Evolutionary conservation across 2,888 invertebrate species (phyloP), one percentile per base, ranked within the genome.

Genomic region (Alviniconcha strummeri): DNA sequence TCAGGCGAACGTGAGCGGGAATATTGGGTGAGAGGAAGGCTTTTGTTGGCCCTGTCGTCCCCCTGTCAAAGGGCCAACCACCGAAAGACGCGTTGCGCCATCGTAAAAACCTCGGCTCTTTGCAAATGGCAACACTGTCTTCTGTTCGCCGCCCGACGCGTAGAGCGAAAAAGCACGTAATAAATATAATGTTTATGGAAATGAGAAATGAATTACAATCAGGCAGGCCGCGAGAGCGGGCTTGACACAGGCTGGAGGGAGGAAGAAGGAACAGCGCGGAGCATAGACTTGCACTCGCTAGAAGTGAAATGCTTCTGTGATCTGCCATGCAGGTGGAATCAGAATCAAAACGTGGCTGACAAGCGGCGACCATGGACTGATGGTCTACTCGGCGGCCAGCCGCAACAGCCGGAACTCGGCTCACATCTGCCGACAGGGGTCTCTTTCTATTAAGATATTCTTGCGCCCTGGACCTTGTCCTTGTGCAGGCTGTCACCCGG

Each of bases 181-280:
- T 55, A 82, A 82, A 82, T 82, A 82, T 52, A 82, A 82, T 77
- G 82, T 82, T 82, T 82, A 82, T 82, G 82, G 82, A 82, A 82
- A 82, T 82, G 82, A 82, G 82, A 82, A 77, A 8, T 52, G 77
- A 82, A 71, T 71, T 67, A 76, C 82, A 82, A 77, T 76, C 69
- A 82, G 69, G n/a, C n/a, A 52, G 77, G 55, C 36, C 9, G 36
- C 60, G 13, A 52, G 67, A 56, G 57, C 15, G 52, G 76, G 77
- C 69, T 77, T 64, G 69, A 36, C 67, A 64, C 56, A n/a, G 82
- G 67, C 2, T 15, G 75, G 13, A 15, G 74, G n/a, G 52, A 1
- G 57, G 60, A 54, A 52, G 54, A 19, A 60, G 60, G 60, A 55
- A 13, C 15, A 57, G 76, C 76, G 57, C 57, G 56, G 57, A 77